A percentile compares a stretch with the other conserved stretches of the same genome.
Evolutionary conservation across 2,797 vertebrate genomes (phyloP).

Genomic region (Phrynocephalus vlangalii): DNA sequence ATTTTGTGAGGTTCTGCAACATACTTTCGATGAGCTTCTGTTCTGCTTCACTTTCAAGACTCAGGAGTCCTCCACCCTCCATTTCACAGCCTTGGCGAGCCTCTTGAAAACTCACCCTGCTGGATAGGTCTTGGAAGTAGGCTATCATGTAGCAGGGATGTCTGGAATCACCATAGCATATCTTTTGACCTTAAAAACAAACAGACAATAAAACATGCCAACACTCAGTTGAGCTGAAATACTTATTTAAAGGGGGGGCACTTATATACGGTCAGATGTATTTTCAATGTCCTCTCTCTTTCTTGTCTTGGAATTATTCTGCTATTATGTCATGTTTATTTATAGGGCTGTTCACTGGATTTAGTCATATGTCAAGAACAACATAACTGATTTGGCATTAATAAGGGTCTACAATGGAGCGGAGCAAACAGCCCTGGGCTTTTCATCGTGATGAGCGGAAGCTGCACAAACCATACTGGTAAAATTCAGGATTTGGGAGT

Average conservation of each 20-base stretch:
- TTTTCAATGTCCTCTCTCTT: not conserved
- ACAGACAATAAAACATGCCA: not conserved
- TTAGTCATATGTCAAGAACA: not conserved
- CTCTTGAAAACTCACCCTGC: conserved; percentile 90
- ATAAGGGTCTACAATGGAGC: too few species aligned
- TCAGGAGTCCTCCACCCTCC: conserved; percentile 88
- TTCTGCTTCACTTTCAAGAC: conserved; percentile 85
- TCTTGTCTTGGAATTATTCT: not conserved
- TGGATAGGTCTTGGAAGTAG: conserved; percentile 92
- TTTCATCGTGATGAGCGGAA: too few species aligned
- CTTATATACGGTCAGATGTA: not conserved
- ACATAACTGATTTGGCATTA: not conserved
- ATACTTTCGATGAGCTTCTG: conserved; percentile 91
- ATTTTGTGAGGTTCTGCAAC: conserved; percentile 86
- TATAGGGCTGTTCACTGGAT: too few species aligned
- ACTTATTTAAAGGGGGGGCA: not conserved
- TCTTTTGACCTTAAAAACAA: conserved; percentile 85
- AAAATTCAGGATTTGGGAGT: too few species aligned
- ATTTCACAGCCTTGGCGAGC: conserved; percentile 88
- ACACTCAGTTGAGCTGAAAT: not conserved
- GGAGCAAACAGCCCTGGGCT: too few species aligned
- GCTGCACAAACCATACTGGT: too few species aligned
- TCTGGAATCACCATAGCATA: conserved; percentile 84
- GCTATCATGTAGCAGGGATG: conserved; percentile 93
- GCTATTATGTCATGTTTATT: not conserved